Evolutionary conservation across 2,113 vertebrate genomes (phyloP), one percentile per base, ranked within the genome.

Genomic region (Neogobius melanostomus): DNA sequence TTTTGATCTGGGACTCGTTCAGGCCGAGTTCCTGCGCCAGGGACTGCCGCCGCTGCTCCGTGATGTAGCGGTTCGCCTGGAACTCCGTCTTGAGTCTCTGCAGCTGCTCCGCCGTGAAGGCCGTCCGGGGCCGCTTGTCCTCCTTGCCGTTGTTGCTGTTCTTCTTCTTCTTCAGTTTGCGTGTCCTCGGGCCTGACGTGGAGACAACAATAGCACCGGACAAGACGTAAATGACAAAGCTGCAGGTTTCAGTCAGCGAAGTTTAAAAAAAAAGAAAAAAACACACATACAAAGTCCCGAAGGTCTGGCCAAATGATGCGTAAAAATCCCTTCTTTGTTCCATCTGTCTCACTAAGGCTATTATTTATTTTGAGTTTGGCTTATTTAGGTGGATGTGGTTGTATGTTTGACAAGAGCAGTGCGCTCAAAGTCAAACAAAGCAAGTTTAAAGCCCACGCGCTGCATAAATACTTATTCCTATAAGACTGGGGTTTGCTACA

Each of bases 131-230:
- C 89, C 95, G 89, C 91, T 97, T 97, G 92, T 97, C 95, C 87
- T 97, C 95, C 88, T 96, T 96, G 81, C 92, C 93, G 88, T 36
- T 36, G 28, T 36, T 36, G 28, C 28, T 36, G 28, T 82, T 95
- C 90, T 96, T 96, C 92, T 97, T 96, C 94, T 97, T 97, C 91
- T 99, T 98, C 92, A 97, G 93, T 91, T 98, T 99, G 78, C 97
- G 94, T 90, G 96, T 98, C 92, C 97, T 95, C 72, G 97, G 97
- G 91, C 97, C 97, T 98, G 93, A 91, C 87, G 87, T 93, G 87
- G 87, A 92, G 90, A 93, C 92, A 92, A 90, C 92, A 93, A 88
- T 90, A 69, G 89, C 51, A 93, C 76, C 81, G 28, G 28, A 28
- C 17, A 78, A 86, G 67, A 88, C 82, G 80, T 91, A 88, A 91